Evolutionary conservation across 2,113 vertebrate genomes (phyloP).

Genomic region (Acrocephalus kingi): DNA sequence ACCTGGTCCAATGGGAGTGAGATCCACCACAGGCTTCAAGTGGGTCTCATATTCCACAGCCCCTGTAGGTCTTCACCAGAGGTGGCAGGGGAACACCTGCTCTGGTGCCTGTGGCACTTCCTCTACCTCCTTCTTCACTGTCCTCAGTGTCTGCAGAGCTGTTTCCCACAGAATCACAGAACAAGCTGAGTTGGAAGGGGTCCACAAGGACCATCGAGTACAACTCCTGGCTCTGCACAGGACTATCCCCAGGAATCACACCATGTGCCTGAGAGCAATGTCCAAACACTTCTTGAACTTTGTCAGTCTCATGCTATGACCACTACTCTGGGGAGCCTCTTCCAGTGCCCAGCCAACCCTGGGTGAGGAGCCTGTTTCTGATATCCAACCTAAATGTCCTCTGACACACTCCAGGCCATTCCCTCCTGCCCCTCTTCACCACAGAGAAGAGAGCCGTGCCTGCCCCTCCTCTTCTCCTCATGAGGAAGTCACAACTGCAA

Average conservation of each 20-base stretch:
- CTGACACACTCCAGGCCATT: background rate
- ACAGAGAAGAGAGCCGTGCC: background rate
- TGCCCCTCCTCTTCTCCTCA: background rate
- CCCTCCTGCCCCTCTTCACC: background rate
- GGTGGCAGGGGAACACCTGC: background rate
- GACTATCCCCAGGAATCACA: background rate
- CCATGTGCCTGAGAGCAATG: background rate
- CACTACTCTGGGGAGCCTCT: background rate
- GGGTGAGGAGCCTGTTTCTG: background rate
- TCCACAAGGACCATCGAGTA: background rate
- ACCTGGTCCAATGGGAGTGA: background rate
- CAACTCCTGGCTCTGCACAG: background rate
- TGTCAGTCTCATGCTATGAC: background rate
- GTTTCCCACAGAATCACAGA: background rate
- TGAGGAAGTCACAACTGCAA: background rate
- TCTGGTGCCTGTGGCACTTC: background rate
- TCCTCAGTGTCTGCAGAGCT: background rate
- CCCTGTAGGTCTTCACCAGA: rapidly evolving
- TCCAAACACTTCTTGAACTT: background rate
- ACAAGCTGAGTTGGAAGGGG: background rate
- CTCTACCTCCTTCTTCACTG: background rate
- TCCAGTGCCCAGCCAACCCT: background rate
- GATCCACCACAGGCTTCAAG: background rate
- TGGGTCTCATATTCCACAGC: background rate
- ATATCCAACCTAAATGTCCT: background rate